Evolutionary conservation across 2,797 vertebrate species (phyloP).

Genomic region (Perodicticus potto): DNA sequence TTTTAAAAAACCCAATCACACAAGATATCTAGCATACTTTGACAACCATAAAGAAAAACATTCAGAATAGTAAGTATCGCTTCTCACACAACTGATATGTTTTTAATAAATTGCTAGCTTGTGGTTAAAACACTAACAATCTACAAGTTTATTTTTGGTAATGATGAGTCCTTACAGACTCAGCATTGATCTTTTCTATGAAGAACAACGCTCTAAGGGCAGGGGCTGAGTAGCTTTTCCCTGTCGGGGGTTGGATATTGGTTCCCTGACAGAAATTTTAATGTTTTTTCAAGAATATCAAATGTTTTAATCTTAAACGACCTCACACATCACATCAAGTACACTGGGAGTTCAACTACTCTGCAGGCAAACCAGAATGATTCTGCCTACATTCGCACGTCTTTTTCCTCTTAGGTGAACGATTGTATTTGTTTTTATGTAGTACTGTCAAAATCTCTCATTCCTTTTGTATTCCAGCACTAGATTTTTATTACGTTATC

Average conservation of each 20-base stretch:
- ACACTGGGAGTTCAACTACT: slow-evolving; percentile 75
- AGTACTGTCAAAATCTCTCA: background rate
- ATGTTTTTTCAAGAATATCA: slow-evolving; percentile 93
- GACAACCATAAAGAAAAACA: slow-evolving; percentile 45
- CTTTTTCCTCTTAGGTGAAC: background rate
- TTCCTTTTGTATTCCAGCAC: background rate
- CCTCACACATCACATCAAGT: slow-evolving; percentile 81
- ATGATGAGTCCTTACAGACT: slow-evolving; percentile 71
- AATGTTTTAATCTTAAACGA: slow-evolving; percentile 89
- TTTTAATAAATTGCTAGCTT: slow-evolving; percentile 55
- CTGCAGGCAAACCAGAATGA: slow-evolving; percentile 65
- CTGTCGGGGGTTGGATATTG: slow-evolving; percentile 83
- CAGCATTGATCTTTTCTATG: slow-evolving; percentile 62
- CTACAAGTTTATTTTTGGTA: slow-evolving; percentile 65
- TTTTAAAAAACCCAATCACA: background rate
- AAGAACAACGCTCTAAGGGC: slow-evolving; percentile 69
- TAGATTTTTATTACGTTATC: background rate
- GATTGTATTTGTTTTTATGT: slow-evolving; percentile 41
- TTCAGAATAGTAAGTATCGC: slow-evolving; percentile 59
- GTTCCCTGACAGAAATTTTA: slow-evolving; percentile 93
- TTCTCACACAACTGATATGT: slow-evolving; percentile 12
- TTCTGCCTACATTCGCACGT: background rate
- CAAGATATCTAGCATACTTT: slow-evolving; percentile 46
- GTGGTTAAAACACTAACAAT: background rate
- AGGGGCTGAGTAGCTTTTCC: slow-evolving; percentile 72